A percentile compares a stretch with the other conserved stretches of the same genome.
These are phyloP conservation scores for Lasioglossum zephyrum DNA, from an alignment of 2,888 invertebrate species.

Conservation along the genomic window DNA sequence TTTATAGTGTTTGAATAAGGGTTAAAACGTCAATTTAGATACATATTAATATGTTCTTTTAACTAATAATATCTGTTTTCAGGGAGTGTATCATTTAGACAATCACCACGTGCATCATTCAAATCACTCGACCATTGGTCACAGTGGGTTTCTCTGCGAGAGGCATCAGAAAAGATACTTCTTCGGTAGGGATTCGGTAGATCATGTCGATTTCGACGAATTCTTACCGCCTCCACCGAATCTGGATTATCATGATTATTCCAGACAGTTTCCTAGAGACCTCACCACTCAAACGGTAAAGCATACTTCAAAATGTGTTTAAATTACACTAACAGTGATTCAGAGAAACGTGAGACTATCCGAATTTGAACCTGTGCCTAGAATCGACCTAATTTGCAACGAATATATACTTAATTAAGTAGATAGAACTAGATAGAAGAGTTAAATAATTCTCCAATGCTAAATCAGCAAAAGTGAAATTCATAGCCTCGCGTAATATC, in stretches of 20 bases:
- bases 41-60: background rate
- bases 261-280: conserved; percentile 86
- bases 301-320: background rate
- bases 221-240: conserved; percentile 88
- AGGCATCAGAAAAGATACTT: conserved; percentile 87
- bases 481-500: background rate
- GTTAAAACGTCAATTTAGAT: background rate
- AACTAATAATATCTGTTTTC: conserved; percentile 22
- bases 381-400: background rate
- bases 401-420: background rate
- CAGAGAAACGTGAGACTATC: background rate
- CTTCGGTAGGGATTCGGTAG: conserved; percentile 87
- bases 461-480: background rate
- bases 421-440: too few species aligned
- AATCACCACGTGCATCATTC: conserved; percentile 77
- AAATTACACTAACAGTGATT: background rate
- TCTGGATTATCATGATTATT: conserved; percentile 85
- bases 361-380: background rate
- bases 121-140: conserved; percentile 69
- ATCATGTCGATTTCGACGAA: conserved; percentile 88
- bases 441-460: background rate
- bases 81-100: conserved; percentile 80
- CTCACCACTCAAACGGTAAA: conserved; percentile 88
- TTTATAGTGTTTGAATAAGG: background rate
- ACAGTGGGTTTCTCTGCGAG: conserved; percentile 80